Evolutionary conservation across 1,140 invertebrate species (phyloP), one percentile per base, ranked within the genome.

Genomic region (Orius laevigatus): DNA sequence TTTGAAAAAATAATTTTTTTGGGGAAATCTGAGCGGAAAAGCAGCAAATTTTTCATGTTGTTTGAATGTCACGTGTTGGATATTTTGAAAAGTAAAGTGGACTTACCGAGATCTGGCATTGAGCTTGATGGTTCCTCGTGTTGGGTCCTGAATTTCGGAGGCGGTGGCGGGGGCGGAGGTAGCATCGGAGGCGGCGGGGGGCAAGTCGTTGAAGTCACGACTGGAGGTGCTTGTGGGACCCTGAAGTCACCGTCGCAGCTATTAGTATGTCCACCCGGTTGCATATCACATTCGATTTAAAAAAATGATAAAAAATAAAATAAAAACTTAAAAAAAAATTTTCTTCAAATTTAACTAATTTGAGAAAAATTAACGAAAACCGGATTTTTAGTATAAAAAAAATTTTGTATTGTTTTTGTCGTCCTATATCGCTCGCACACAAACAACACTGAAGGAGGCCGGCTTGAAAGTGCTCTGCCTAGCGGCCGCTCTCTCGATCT

Each of bases 21-120:
- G 8, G 3, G 25, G 25, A n/a, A n/a, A n/a, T n/a, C n/a, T n/a
- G n/a, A n/a, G 25, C 25, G 25, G 8, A 25, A 25, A 25, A n/a
- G n/a, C n/a, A n/a, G n/a, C n/a, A n/a, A 25, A 25, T 25, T 25
- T 25, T 25, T 25, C n/a, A n/a, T n/a, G n/a, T n/a, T n/a, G n/a
- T n/a, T n/a, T n/a, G n/a, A n/a, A n/a, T n/a, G n/a, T n/a, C n/a
- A n/a, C n/a, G n/a, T n/a, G n/a, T n/a, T n/a, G n/a, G n/a, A n/a
- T n/a, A n/a, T n/a, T 25, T 25, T 25, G 25, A 8, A 25, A 25
- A 25, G 25, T 25, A 25, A 25, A 25, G 8, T 3, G 3, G 25
- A 53, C 46, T 53, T 36, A 56, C 55, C 55, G 39, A 56, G 43
- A 47, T 56, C 55, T n/a, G 55, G 55, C 54, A 56, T 56, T 4